phyloP scores from a whole-genome alignment of 2,888 invertebrate species.

The Pyrrhia umbra region DNA sequence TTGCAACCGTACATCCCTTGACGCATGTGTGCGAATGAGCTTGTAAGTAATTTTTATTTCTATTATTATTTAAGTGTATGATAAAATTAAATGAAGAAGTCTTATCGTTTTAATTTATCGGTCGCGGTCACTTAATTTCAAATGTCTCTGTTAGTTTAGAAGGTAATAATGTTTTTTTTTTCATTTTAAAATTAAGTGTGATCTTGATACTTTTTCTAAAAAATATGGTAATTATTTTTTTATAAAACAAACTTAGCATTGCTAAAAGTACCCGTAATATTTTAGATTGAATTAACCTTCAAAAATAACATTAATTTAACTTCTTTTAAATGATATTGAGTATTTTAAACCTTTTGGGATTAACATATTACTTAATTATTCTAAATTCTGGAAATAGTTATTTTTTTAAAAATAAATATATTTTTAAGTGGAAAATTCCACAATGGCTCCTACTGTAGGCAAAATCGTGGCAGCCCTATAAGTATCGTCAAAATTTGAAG shows the following conservation, averaged over 20 bases:
- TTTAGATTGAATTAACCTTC: background rate
- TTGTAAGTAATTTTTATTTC: conserved; percentile 5
- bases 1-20: conserved; percentile 19
- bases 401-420: background rate
- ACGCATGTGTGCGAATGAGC: conserved; percentile 12
- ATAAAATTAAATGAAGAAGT: conserved; percentile 1
- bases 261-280: background rate
- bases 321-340: too few species aligned
- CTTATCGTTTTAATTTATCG: conserved; percentile 37
- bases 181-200: background rate
- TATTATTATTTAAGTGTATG: conserved; percentile 12
- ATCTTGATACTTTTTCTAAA: background rate
- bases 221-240: background rate
- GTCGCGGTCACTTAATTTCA: conserved; percentile 18
- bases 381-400: too few species aligned
- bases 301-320: too few species aligned
- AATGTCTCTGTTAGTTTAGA: conserved; percentile 24
- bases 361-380: too few species aligned
- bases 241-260: background rate
- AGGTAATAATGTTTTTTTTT: background rate
- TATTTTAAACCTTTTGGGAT: too few species aligned
- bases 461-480: conserved; percentile 39
- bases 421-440: background rate
- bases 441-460: too few species aligned
- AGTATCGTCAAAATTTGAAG: conserved; percentile 46